Base-by-base conservation (phyloP, 2,113 vertebrate species). In the Pituophis catenifer region DNA sequence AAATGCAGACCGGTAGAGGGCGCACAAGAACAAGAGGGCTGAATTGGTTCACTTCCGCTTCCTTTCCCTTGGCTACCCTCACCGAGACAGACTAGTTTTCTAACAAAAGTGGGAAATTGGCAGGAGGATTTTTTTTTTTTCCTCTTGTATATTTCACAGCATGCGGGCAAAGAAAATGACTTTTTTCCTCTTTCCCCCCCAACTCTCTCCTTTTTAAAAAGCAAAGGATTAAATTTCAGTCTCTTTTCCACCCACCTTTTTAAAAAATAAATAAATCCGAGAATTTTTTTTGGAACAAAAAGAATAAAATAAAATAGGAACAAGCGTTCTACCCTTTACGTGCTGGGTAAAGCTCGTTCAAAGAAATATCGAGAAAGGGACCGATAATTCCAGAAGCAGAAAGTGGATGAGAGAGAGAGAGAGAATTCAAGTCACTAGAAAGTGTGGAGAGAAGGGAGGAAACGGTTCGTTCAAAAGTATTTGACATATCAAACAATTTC, bases 401-500 rank as follows among this genome's bases (percentile, higher is more conserved):
- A 87, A 59, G 53, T 50, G 62, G 21, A 24, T 29, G 70, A 7
- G 93, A 95, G 93, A 59, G 23, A 95, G 94, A 95, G 93, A 87
- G 92, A 93, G 90, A 91, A 94, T 95, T 95, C 94, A 53, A 94
- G 95, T 95, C 96, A 92, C 93, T 91, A 0, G 70, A n/a, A 93
- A 94, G 93, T 91, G 91, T 95, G 94, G 91, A 91, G 92, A 94
- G 86, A 44, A 48, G 53, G 44, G 21, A 38, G 8, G 24, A 50
- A 29, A 70, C 91, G 54, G 90, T 75, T 65, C 29, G 95, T 48
- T 95, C 95, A 91, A 94, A 94, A 95, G 93, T 93, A 95, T 92
- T 96, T 95, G 94, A 75, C 90, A 96, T 95, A 94, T 91, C 95
- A 96, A 97, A 91, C 95, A 94, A 93, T 91, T 95, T 95, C 92